A percentile compares a stretch with the other conserved stretches of the same genome.
Conservation (phyloP, 2,113 vertebrate species). For the Fukomys damarensis region DNA sequence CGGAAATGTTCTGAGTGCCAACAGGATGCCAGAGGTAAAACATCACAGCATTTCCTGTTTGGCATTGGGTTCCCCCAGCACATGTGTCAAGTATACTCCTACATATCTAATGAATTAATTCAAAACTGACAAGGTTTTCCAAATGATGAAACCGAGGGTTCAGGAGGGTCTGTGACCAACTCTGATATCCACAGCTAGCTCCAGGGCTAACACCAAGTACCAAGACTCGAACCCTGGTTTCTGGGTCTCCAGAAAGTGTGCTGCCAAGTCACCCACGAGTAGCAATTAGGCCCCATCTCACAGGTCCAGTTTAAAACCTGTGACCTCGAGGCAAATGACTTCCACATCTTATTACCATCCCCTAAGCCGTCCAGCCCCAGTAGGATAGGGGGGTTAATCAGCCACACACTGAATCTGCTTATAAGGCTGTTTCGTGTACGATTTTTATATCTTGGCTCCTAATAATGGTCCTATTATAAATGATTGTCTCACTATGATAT, state of each 20-base stretch:
- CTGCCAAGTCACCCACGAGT: not conserved
- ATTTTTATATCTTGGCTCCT: constrained; percentile 76
- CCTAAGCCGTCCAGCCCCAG: constrained; percentile 52
- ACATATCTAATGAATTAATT: not conserved
- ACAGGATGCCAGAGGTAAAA: too few species aligned
- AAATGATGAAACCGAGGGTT: not conserved
- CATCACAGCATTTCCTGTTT: not conserved
- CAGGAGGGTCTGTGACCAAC: not conserved
- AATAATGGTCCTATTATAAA: constrained; percentile 78
- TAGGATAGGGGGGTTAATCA: constrained; percentile 63
- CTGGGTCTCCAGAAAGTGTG: not conserved
- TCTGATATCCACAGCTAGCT: not conserved
- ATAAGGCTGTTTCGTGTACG: constrained; percentile 73
- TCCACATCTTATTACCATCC: constrained; percentile 51
- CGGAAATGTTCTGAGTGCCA: not conserved
- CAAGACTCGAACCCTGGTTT: not conserved
- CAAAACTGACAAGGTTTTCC: not conserved
- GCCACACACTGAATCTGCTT: constrained; percentile 77
- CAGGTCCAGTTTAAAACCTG: constrained; percentile 64
- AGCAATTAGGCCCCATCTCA: constrained; percentile 28
- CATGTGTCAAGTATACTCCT: not conserved
- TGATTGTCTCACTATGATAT: constrained; percentile 75
- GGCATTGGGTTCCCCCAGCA: not conserved
- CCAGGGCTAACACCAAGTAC: not conserved
- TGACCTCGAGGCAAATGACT: constrained; percentile 72